These are phyloP conservation scores for Mimachlamys varia DNA, from an alignment of 2,888 invertebrate genomes.

Conservation along the genomic window DNA sequence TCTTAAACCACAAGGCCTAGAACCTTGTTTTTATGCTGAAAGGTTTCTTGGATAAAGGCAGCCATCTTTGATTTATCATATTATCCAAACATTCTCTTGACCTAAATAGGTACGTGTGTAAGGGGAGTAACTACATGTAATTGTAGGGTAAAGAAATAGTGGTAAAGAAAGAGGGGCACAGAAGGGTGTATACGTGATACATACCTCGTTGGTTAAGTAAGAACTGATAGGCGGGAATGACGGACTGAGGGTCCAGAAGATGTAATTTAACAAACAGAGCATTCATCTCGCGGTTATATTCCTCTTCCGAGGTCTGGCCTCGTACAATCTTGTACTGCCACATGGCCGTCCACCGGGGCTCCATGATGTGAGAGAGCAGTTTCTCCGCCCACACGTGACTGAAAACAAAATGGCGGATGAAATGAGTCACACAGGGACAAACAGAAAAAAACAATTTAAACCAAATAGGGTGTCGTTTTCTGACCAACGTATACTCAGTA, in stretches of 20 bases:
- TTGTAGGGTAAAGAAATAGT: too few relatives aligned
- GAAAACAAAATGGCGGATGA: slow-evolving; percentile 26
- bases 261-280: slow-evolving; percentile 78
- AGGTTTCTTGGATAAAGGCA: too few relatives aligned
- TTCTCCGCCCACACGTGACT: slow-evolving; percentile 77
- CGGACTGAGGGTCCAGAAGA: slow-evolving; percentile 77
- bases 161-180: too few relatives aligned
- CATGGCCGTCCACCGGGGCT: slow-evolving; percentile 71
- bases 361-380: slow-evolving; percentile 68
- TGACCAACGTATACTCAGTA: background rate
- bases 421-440: background rate
- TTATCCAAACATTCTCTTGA: too few relatives aligned
- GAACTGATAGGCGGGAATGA: slow-evolving; percentile 76
- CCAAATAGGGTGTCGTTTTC: background rate
- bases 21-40: too few relatives aligned
- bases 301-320: slow-evolving; percentile 70
- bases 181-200: background rate
- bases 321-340: slow-evolving; percentile 71
- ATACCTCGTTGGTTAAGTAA: slow-evolving; percentile 75
- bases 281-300: slow-evolving; percentile 78
- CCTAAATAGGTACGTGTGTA: too few relatives aligned
- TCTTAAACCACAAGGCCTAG: too few relatives aligned
- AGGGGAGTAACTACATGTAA: too few relatives aligned
- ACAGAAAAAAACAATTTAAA: background rate
- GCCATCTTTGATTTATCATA: too few relatives aligned